phyloP scores from a whole-genome alignment of 2,113 vertebrate species.

The Fulmarus glacialis region DNA sequence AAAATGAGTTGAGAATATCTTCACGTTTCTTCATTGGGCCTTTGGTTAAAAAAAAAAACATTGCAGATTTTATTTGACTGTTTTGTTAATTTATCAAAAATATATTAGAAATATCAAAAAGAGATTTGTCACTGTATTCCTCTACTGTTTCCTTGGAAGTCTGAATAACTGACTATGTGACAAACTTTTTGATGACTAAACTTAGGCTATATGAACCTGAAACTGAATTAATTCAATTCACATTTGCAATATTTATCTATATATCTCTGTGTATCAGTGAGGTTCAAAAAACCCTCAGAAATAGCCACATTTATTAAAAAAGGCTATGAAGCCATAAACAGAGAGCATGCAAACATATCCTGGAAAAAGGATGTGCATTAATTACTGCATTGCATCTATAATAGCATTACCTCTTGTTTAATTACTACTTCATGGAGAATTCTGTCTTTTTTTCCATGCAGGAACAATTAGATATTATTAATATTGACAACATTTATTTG shows the following conservation, averaged over 20 bases:
- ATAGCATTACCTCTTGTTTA: neutral
- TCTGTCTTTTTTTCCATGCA: neutral
- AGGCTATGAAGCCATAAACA: neutral
- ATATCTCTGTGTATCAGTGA: neutral
- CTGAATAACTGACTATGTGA: neutral
- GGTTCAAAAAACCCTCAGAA: neutral
- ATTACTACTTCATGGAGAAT: neutral
- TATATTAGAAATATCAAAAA: neutral
- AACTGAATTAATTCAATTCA: neutral
- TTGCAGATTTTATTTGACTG: neutral
- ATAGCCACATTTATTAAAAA: neutral
- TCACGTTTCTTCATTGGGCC: neutral
- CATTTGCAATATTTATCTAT: neutral
- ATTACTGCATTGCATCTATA: neutral
- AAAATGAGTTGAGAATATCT: neutral
- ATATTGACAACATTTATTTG: neutral
- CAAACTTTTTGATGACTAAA: neutral
- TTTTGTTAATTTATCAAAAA: neutral
- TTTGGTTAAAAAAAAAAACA: neutral
- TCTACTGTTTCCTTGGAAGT: neutral
- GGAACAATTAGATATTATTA: neutral
- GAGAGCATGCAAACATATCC: neutral
- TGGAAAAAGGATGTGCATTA: neutral
- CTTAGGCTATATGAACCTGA: neutral
- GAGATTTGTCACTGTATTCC: neutral